Conservation (phyloP, 2,797 vertebrate genomes). For the Labroides dimidiatus region DNA sequence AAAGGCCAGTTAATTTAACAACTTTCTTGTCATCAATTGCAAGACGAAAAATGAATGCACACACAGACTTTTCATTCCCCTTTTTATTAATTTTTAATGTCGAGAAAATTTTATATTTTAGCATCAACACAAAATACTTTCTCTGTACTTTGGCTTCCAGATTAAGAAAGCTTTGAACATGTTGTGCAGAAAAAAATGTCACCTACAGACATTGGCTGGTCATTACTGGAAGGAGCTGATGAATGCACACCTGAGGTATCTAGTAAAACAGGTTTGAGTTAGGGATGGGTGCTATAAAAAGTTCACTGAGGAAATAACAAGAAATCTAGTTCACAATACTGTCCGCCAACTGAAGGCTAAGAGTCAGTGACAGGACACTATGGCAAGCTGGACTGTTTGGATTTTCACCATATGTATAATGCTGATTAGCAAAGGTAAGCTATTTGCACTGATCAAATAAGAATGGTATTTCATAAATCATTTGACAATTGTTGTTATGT, state of each 20-base stretch:
- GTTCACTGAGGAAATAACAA: fast-evolving
- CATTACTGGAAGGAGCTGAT: not conserved
- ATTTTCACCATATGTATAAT: constrained; percentile 11
- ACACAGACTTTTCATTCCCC: not conserved
- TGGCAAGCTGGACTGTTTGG: constrained; percentile 21
- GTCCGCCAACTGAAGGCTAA: not conserved
- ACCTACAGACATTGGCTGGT: not conserved
- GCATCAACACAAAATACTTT: not conserved
- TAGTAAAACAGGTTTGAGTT: constrained; percentile 27
- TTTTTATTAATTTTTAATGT: not conserved
- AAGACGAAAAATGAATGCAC: not conserved
- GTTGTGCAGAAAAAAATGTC: no score
- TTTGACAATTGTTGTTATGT: no score
- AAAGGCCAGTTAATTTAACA: not conserved
- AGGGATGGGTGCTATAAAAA: not conserved
- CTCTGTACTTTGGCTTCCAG: not conserved
- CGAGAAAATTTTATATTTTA: not conserved
- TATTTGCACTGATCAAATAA: not conserved
- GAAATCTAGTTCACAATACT: fast-evolving
- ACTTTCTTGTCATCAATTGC: not conserved
- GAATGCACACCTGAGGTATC: not conserved
- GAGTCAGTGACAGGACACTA: not conserved
- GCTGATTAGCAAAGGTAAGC: constrained; percentile 43
- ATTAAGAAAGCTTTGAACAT: not conserved
- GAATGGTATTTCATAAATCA: not conserved